A percentile compares a stretch with the other conserved stretches of the same genome.
Evolutionary conservation across 2,113 vertebrate species (phyloP).

Genomic region (Desmodus rotundus): DNA sequence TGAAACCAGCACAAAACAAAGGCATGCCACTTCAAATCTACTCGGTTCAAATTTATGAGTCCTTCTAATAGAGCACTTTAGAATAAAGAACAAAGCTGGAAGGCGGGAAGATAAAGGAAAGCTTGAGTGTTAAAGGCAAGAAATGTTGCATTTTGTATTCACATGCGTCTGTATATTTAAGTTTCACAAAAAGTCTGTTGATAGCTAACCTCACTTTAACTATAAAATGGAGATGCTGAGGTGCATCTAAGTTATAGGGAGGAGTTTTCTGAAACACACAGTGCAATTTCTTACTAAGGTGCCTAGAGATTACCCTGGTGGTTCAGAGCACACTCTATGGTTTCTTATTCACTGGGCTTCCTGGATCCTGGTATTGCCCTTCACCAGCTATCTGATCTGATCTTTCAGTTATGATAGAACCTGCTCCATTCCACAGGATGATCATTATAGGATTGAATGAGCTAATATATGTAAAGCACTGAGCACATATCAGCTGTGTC

Average conservation of each 20-base stretch:
- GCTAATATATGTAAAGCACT: neutral
- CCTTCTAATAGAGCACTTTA: neutral
- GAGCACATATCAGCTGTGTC: neutral
- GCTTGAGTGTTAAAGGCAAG: neutral
- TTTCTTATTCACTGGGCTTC: neutral
- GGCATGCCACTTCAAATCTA: neutral
- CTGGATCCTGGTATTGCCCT: neutral
- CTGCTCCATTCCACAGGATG: neutral
- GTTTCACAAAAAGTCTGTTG: neutral
- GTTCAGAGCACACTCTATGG: neutral
- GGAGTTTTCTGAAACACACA: neutral
- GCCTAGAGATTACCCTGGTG: neutral
- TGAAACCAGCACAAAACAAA: neutral
- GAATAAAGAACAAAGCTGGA: neutral
- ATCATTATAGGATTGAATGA: neutral
- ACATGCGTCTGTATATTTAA: neutral
- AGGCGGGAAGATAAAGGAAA: neutral
- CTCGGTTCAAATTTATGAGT: neutral
- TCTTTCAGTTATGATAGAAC: neutral
- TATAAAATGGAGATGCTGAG: neutral
- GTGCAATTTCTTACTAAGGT: neutral
- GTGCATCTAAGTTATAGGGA: neutral
- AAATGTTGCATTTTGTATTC: neutral
- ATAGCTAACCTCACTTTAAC: neutral
- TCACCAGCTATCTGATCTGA: neutral